A percentile compares a stretch with the other conserved stretches of the same genome.
Conservation (phyloP, 2,113 vertebrate genomes). For the Nothocercus nigrocapillus region DNA sequence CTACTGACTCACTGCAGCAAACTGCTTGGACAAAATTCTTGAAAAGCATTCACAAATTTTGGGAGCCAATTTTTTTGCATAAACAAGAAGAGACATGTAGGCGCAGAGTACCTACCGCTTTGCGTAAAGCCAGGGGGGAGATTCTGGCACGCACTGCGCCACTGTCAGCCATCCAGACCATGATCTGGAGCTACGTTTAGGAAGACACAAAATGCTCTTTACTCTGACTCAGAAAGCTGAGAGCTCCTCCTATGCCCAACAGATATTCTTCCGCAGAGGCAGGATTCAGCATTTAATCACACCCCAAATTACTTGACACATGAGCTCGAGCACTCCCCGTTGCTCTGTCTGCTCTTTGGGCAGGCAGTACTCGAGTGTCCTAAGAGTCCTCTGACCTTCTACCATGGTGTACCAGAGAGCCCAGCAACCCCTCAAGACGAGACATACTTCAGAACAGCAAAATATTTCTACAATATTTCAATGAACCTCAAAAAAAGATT, state of each 20-base stretch:
- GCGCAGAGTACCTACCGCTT: not conserved
- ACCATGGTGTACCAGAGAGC: not conserved
- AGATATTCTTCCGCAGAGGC: not conserved
- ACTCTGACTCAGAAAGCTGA: not conserved
- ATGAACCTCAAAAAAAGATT: not conserved
- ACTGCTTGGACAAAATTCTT: slow-evolving; percentile 48
- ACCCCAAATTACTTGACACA: not conserved
- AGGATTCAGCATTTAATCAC: not conserved
- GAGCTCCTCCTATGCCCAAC: not conserved
- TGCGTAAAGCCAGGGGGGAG: not conserved
- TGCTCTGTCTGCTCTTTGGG: not conserved
- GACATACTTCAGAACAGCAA: not conserved
- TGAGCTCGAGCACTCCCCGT: not conserved
- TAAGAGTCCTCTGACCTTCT: not conserved
- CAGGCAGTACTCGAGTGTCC: not conserved
- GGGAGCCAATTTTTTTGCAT: not conserved
- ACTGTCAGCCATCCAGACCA: not conserved
- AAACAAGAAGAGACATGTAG: slow-evolving; percentile 16
- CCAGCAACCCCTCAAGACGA: not conserved
- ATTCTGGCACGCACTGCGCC: not conserved
- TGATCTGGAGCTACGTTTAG: not conserved
- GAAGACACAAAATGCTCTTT: not conserved
- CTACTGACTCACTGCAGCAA: slow-evolving; percentile 46
- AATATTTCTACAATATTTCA: not conserved
- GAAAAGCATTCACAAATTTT: slow-evolving; percentile 33